phyloP scores from a whole-genome alignment of 1,140 invertebrate species.

The Acromyrmex heyeri region DNA sequence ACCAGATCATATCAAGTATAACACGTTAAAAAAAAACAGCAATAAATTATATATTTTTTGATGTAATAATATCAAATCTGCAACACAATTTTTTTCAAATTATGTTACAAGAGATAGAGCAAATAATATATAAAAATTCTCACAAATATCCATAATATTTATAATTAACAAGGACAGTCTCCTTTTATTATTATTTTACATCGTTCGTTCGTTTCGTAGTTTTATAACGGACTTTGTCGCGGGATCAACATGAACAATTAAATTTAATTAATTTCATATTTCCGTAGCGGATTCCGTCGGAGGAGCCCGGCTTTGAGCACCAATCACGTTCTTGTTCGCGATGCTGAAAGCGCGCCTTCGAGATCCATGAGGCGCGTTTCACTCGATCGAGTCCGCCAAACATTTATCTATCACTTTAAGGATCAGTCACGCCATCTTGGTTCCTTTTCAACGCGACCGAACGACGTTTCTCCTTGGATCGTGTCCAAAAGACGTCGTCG shows the following conservation, averaged over 20 bases:
- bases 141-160: conserved; percentile 13
- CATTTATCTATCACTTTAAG: conserved; percentile 64
- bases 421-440: conserved; percentile 63
- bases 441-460: conserved; percentile 51
- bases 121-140: conserved; percentile 29
- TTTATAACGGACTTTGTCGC: conserved; percentile 13
- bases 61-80: conserved; percentile 1
- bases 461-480: conserved; percentile 63
- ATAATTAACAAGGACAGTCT: conserved; percentile 20
- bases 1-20: neutral
- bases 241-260: conserved; percentile 51
- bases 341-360: conserved; percentile 37
- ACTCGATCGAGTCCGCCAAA: conserved; percentile 58
- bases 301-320: conserved; percentile 39
- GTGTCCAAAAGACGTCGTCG: conserved; percentile 41
- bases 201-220: neutral
- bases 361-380: conserved; percentile 43
- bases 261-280: conserved; percentile 59
- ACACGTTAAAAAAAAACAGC: neutral
- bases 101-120: neutral
- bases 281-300: conserved; percentile 6
- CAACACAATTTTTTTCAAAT: conserved; percentile 1
- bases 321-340: conserved; percentile 40
- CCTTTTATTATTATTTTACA: conserved; percentile 38
- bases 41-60: neutral